Base-by-base conservation (phyloP, 2,797 vertebrate genomes). In the Lagodon rhomboides region DNA sequence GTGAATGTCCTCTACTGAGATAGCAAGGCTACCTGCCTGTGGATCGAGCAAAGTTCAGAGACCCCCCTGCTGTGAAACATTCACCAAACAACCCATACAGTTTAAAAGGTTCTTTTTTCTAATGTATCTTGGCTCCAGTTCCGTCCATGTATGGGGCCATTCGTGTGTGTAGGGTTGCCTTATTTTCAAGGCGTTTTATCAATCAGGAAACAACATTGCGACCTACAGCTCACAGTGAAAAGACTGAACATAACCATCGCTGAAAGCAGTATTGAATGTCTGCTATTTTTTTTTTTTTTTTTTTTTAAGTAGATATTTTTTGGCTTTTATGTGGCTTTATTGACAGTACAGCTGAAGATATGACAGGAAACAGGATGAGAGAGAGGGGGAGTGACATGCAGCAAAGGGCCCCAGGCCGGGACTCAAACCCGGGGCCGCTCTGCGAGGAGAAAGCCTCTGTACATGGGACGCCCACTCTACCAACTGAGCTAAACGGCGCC, bases 1-100 rank as follows among this genome's bases (percentile, higher is more conserved):
- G 64, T 71, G 15, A 79, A 77, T 80, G 70, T 80, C 64, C 49
- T 83, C 71, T 25, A 13, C 23, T 17, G 46, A 41, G 73, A 86
- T 41, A 64, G 43, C 68, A 71, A 74, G 53, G 61, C 78, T 60
- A 55, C 76, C 46, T 82, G 69, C 49, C 81, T 81, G 73, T 53
- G 54, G 66, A 77, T 46, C n/a, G 66, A 82, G 46, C 49, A 69
- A 73, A 60, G 43, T 56, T 79, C 63, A 79, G 53, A 67, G 68
- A 56, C 16, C 68, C 9, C 9, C 58, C 25, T 22, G 41, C 65
- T 75, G 65, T 75, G 44, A 85, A 56, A 62, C 64, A 69, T 46
- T 78, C 50, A 47, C 47, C 10, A 64, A 68, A 74, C 58, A 69
- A 53, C 34, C 46, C 47, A 51, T 27, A 3, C 0, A 25, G 55